Evolutionary conservation across 2,797 vertebrate species (phyloP).

Genomic region (Pteronotus mesoamericanus): DNA sequence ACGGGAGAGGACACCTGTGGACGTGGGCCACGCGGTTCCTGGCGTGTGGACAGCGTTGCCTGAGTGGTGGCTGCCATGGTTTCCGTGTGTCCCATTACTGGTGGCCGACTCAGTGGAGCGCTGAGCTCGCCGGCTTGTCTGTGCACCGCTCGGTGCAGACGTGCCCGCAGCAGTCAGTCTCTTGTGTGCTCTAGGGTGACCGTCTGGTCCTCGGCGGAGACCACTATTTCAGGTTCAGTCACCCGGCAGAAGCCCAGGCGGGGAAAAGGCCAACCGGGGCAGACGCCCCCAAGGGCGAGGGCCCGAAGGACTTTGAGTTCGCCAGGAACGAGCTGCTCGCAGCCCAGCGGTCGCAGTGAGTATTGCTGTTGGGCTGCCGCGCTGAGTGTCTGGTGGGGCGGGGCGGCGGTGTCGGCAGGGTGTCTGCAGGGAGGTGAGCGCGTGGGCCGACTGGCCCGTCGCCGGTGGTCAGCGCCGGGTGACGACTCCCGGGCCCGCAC

Average conservation of each 20-base stretch:
- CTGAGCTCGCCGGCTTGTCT: neutral
- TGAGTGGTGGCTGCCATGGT: too few relatives aligned
- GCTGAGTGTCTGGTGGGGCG: neutral
- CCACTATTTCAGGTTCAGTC: conserved; percentile 98
- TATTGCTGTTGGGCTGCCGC: neutral
- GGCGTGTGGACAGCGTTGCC: neutral
- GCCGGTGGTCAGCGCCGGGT: too few relatives aligned
- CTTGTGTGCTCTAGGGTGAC: conserved; percentile 86
- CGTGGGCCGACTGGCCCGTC: too few relatives aligned
- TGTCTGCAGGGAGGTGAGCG: too few relatives aligned
- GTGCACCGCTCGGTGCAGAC: neutral
- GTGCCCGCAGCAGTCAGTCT: neutral
- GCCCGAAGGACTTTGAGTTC: conserved; percentile 95
- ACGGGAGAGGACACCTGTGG: neutral
- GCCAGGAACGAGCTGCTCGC: conserved; percentile 94
- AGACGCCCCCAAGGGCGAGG: conserved; percentile 78
- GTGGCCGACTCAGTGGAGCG: neutral
- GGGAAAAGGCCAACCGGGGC: conserved; percentile 83
- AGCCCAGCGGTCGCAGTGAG: conserved; percentile 92
- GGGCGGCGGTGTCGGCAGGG: accelerated
- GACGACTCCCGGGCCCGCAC: too few relatives aligned
- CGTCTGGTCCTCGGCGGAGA: conserved; percentile 95
- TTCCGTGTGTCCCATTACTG: neutral
- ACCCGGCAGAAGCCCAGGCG: conserved; percentile 93
- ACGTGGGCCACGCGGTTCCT: neutral